These are phyloP conservation scores for Actinemys pallida DNA, from an alignment of 2,113 vertebrate species.

Conservation along the genomic window DNA sequence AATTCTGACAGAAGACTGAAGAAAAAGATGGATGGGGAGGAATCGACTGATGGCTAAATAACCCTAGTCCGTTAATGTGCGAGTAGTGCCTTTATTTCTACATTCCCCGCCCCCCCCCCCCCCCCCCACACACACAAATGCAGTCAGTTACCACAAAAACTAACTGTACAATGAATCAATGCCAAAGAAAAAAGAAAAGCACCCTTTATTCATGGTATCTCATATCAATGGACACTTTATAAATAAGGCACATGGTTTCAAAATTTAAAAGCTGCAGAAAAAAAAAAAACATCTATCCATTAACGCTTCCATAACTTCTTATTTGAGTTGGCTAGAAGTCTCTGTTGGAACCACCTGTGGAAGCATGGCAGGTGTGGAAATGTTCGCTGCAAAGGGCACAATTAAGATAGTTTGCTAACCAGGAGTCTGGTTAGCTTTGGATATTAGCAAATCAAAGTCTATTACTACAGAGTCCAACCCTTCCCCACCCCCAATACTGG, in stretches of 20 bases:
- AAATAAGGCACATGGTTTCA: constrained; percentile 66
- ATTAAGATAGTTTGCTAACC: rapidly evolving
- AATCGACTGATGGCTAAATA: not conserved
- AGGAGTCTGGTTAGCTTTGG: not conserved
- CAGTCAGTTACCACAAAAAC: constrained; percentile 22
- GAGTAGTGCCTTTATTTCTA: not conserved
- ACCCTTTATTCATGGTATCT: constrained; percentile 44
- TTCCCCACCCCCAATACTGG: not conserved
- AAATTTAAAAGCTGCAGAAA: constrained; percentile 49
- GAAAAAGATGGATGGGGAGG: not conserved
- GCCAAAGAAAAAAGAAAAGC: constrained; percentile 61
- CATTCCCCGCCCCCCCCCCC: not conserved
- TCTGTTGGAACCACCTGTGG: not conserved
- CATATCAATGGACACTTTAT: constrained; percentile 71
- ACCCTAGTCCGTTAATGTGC: not conserved
- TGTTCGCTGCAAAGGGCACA: not conserved
- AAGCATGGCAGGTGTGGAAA: not conserved
- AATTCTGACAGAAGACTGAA: not conserved
- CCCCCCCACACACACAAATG: not conserved
- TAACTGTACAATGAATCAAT: constrained; percentile 42
- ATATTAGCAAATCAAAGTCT: not conserved
- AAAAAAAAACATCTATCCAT: not conserved
- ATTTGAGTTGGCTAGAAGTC: not conserved
- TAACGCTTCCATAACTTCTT: constrained; percentile 39
- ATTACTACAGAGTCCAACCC: not conserved